Percentiles rank a stretch among this genome's conserved stretches.
Evolutionary conservation across 1,140 invertebrate genomes (phyloP).

Genomic region (Megalopta genalis): DNA sequence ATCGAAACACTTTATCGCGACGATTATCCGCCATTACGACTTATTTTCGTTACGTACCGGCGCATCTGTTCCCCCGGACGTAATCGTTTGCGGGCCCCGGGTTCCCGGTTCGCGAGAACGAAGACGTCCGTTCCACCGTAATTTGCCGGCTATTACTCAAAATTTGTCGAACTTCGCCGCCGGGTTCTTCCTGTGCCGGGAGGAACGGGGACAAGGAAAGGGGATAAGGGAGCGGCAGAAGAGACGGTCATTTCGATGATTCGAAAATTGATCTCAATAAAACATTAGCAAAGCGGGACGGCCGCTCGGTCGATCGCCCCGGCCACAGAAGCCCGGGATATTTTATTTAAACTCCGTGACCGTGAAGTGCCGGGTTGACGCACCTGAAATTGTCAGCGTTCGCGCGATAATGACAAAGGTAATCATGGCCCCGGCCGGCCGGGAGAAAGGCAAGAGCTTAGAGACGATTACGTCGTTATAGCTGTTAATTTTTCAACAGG

Average conservation of each 20-base stretch:
- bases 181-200: no score
- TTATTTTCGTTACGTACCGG: not conserved
- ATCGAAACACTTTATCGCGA: conserved; percentile 45
- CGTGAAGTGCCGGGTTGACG: not conserved
- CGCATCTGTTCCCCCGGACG: no score
- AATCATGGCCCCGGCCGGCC: no score
- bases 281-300: not conserved
- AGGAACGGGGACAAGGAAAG: not conserved
- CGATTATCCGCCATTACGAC: conserved; percentile 44
- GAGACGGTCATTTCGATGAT: not conserved
- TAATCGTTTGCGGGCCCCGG: no score
- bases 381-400: not conserved
- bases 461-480: no score
- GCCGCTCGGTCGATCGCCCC: not conserved
- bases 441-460: no score
- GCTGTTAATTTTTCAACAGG: no score
- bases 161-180: not conserved
- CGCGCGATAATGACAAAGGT: no score
- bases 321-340: not conserved
- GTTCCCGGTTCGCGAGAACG: no score
- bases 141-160: not conserved
- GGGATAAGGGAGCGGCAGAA: not conserved
- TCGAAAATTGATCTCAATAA: conserved; percentile 2
- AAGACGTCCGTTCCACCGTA: no score
- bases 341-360: not conserved